Base-by-base conservation (phyloP, 2,888 invertebrate species). In the Thera britannica region DNA sequence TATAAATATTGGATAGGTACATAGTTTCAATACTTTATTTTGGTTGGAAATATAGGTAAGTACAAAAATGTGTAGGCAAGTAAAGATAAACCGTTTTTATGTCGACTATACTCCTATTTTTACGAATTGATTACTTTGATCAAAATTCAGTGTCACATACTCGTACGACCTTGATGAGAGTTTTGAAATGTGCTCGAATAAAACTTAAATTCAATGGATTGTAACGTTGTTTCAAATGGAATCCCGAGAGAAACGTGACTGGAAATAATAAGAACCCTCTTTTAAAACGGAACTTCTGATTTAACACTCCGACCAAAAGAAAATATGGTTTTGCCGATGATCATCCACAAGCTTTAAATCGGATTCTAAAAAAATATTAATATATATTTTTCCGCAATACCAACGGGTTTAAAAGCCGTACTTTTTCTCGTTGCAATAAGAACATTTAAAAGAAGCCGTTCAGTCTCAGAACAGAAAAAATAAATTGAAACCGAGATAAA, bases 121-220 rank as follows among this genome's bases (percentile, higher is more conserved):
- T 7, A 38, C 12, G 7, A 63, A 51, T 41, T 63, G 23, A 12
- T 3, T 12, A 23, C 36, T 34, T 48, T 56, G 9, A 60, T 48
- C 41, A 58, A 44, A 62, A 58, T 65, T 65, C 68, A 54, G 58
- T 5, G 41, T n/a, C 58, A 69, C 62, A 65, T 61, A n/a, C n/a
- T n/a, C n/a, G n/a, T n/a, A 55, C 52, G 68, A 65, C 58, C 58
- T 56, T 49, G 58, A 65, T 65, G 55, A 69, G 46, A 59, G 44
- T 59, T 68, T 67, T 71, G 46, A 70, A 75, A 72, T 71, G 65
- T 65, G 48, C 59, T 68, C 61, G 52, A 69, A 62, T 68, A 62
- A 68, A 71, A 70, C 58, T 68, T 71, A 65, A 58, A 70, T 67
- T 69, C 55, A 65, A 70, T 68, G 62, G 67, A 64, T 68, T 68